Conservation (phyloP, 2,888 invertebrate species). For the Arge pagana region DNA sequence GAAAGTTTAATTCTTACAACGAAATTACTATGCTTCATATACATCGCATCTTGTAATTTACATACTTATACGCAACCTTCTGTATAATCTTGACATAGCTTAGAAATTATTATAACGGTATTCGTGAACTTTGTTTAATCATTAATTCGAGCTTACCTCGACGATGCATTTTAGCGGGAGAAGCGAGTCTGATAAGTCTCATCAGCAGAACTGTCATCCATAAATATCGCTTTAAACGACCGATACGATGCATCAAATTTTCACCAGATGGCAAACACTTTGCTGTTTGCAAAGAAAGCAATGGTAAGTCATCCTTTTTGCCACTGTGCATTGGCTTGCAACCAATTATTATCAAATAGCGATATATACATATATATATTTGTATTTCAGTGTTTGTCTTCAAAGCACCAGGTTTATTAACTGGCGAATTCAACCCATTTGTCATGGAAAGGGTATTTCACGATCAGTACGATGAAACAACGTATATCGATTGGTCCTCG, state of each 20-base stretch:
- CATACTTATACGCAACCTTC: too few species aligned
- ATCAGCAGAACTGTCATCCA: slow-evolving; percentile 83
- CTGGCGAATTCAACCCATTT: slow-evolving; percentile 87
- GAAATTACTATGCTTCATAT: too few species aligned
- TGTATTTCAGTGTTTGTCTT: slow-evolving; percentile 79
- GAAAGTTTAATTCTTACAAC: too few species aligned
- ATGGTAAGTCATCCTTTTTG: slow-evolving; percentile 66
- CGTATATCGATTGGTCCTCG: slow-evolving; percentile 88
- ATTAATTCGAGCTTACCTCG: too few species aligned
- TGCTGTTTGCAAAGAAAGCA: slow-evolving; percentile 86
- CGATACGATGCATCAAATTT: slow-evolving; percentile 79
- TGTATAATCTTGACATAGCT: too few species aligned
- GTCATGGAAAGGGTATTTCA: slow-evolving; percentile 81
- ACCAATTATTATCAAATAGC: too few species aligned
- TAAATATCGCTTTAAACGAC: slow-evolving; percentile 79
- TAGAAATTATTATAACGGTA: too few species aligned
- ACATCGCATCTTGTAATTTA: too few species aligned
- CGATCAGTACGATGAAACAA: slow-evolving; percentile 81
- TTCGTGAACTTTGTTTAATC: too few species aligned
- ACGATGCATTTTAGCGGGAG: slow-evolving; percentile 69
- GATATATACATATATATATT: too few species aligned
- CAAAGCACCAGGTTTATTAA: slow-evolving; percentile 79
- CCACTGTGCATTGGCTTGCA: too few species aligned
- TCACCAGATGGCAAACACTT: slow-evolving; percentile 94
- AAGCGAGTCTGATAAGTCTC: slow-evolving; percentile 84